Evolutionary conservation across 2,113 vertebrate species (phyloP).

Genomic region (Hirundichthys speculiger): DNA sequence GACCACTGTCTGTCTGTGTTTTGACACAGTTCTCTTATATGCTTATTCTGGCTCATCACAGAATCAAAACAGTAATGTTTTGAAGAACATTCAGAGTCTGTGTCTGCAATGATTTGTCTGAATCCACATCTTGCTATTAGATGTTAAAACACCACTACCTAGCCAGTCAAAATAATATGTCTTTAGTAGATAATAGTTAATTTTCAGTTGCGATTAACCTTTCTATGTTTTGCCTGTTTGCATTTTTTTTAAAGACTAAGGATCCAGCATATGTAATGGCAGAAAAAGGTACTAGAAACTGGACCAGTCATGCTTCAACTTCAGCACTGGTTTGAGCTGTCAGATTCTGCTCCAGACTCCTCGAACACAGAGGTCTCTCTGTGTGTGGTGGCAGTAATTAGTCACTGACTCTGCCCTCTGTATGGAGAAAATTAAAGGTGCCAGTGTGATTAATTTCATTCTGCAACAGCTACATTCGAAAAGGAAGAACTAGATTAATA

Average conservation of each 20-base stretch:
- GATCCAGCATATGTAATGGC: not conserved
- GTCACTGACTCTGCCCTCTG: conserved; percentile 46
- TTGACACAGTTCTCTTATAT: not conserved
- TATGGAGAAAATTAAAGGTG: conserved; percentile 52
- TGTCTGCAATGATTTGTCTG: conserved; percentile 8
- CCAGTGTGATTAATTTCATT: conserved; percentile 44
- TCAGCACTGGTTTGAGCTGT: conserved; percentile 31
- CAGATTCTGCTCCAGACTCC: conserved; percentile 18
- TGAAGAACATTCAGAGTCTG: conserved; percentile 2
- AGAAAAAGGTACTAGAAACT: conserved; percentile 12
- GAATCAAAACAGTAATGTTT: conserved; percentile 1
- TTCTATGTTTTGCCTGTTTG: not conserved
- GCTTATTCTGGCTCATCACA: not conserved
- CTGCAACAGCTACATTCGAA: conserved; percentile 17
- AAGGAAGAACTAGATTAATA: conserved; percentile 17
- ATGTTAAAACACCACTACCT: not conserved
- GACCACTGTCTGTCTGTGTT: not conserved
- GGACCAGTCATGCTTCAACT: not conserved
- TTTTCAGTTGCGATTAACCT: not conserved
- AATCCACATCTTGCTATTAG: not conserved
- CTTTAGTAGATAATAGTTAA: not conserved
- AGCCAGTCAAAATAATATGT: conserved; percentile 5
- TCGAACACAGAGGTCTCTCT: conserved; percentile 34
- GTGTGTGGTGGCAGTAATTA: conserved; percentile 46
- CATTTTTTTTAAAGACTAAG: not conserved